These are phyloP conservation scores for Brachylomia viminalis DNA, from an alignment of 2,888 invertebrate genomes.

Conservation along the genomic window DNA sequence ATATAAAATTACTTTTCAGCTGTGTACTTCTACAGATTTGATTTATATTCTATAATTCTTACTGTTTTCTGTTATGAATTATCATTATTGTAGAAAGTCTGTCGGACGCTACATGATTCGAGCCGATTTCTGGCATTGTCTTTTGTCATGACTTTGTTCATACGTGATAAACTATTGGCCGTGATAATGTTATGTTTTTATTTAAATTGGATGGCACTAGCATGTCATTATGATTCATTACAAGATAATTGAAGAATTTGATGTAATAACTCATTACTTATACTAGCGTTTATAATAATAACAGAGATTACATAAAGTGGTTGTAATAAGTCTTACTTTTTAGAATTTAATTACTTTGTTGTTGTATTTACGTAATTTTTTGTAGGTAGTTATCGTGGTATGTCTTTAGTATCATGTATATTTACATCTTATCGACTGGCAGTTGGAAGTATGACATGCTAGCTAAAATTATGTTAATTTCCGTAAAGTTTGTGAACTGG, in stretches of 20 bases:
- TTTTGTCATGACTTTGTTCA: background rate
- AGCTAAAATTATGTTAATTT: background rate
- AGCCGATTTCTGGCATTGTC: too few species aligned
- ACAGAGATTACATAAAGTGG: conserved; percentile 3
- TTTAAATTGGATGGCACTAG: conserved; percentile 12
- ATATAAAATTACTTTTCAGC: too few species aligned
- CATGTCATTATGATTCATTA: conserved; percentile 14
- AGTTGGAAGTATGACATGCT: too few species aligned
- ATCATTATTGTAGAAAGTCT: too few species aligned
- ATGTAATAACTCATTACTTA: background rate
- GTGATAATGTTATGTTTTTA: background rate
- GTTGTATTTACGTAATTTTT: background rate
- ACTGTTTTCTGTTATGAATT: too few species aligned
- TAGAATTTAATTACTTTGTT: conserved; percentile 11
- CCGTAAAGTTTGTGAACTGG: background rate
- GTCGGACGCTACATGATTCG: too few species aligned
- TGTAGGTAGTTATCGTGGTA: background rate
- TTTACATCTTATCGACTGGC: too few species aligned
- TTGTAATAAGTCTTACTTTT: conserved; percentile 5
- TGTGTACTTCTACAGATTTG: too few species aligned
- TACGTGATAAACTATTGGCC: conserved; percentile 23
- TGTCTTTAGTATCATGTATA: background rate
- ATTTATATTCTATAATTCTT: too few species aligned
- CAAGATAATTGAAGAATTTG: conserved; percentile 15
- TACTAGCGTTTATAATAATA: conserved; percentile 13